Evolutionary conservation across 1,140 invertebrate genomes (phyloP).

Genomic region (Aphelenchoides besseyi): DNA sequence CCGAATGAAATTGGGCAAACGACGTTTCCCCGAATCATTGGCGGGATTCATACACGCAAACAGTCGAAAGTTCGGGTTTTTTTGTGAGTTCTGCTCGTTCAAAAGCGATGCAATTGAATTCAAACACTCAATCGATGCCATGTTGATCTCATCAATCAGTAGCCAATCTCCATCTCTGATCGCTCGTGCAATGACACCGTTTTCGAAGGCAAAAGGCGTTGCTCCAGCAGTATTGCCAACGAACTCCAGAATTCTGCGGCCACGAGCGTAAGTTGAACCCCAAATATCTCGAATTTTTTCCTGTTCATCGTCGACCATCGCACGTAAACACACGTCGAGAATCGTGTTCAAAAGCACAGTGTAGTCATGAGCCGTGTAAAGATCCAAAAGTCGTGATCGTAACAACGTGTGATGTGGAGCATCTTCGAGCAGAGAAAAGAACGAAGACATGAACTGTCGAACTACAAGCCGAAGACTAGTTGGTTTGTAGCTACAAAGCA

Average conservation of each 20-base stretch:
- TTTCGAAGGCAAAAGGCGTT: conserved; percentile 53
- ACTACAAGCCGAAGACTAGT: background rate
- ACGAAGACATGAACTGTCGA: background rate
- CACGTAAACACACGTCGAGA: background rate
- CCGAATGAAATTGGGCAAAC: conserved; percentile 82
- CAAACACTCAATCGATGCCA: conserved; percentile 59
- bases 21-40: conserved; percentile 97
- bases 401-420: background rate
- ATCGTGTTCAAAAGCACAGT: background rate
- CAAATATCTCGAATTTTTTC: background rate
- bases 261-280: background rate
- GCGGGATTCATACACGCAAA: conserved; percentile 99
- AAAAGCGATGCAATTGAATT: conserved; percentile 53
- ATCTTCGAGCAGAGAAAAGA: background rate
- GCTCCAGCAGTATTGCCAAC: background rate
- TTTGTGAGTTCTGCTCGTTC: background rate
- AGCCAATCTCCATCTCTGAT: conserved; percentile 58
- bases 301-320: background rate
- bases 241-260: conserved; percentile 8
- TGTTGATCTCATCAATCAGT: conserved; percentile 60
- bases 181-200: conserved; percentile 54
- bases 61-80: conserved; percentile 80
- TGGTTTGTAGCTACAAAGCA: background rate
- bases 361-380: background rate
- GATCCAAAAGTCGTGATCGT: background rate